phyloP scores from a whole-genome alignment of 2,888 invertebrate genomes.

The Pemphredon lugubris region DNA sequence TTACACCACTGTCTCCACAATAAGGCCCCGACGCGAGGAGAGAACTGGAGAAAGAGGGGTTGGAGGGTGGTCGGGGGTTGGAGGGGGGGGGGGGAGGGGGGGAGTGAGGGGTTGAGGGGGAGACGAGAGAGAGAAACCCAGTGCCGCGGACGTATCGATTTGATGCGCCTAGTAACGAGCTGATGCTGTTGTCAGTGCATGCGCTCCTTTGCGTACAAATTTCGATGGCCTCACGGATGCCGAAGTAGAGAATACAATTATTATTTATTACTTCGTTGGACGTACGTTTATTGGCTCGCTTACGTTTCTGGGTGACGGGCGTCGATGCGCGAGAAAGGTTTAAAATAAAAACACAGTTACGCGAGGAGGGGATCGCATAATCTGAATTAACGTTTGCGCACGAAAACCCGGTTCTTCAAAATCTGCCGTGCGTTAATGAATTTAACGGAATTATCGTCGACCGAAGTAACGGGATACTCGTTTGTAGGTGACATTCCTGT shows the following conservation, averaged over 20 bases:
- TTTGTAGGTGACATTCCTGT: conserved; percentile 10
- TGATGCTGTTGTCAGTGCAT: conserved; percentile 9
- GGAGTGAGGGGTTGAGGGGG: no score
- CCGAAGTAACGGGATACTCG: neutral
- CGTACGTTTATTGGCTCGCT: conserved; percentile 15
- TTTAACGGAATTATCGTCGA: neutral
- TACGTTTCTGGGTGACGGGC: neutral
- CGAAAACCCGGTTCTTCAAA: no score
- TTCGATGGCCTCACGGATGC: neutral
- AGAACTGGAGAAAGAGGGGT: no score
- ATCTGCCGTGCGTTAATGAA: no score
- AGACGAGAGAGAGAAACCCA: conserved; percentile 14
- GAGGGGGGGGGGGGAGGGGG: no score
- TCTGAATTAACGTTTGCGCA: no score
- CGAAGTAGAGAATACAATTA: neutral
- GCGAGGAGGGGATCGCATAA: neutral
- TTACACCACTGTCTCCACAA: conserved; percentile 47
- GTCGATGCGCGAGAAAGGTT: neutral
- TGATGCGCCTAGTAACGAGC: conserved; percentile 36
- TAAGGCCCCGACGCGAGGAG: conserved; percentile 30
- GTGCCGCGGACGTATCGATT: conserved; percentile 47
- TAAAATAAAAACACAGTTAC: no score
- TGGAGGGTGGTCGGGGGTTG: no score
- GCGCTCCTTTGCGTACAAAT: conserved; percentile 1
- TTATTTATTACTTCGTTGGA: neutral